Conservation (phyloP, 2,797 vertebrate species). For the Coranthus polyacanthus region DNA sequence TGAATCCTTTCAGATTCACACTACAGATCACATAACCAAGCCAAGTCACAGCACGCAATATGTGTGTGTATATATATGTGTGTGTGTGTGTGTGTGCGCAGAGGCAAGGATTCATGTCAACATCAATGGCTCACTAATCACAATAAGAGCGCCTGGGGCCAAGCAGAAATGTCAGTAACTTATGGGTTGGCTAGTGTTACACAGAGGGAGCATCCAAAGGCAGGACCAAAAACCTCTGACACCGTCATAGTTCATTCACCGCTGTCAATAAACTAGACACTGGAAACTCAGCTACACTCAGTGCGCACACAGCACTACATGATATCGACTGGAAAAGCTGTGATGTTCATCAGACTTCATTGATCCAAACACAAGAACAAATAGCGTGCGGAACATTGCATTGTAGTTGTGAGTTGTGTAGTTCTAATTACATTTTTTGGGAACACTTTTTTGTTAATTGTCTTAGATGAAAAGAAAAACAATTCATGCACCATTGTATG, state of each 20-base stretch:
- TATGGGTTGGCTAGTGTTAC: constrained; percentile 52
- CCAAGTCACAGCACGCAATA: constrained; percentile 12
- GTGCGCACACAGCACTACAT: constrained; percentile 14
- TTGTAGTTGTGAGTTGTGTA: too few relatives aligned
- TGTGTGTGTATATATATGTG: too few relatives aligned
- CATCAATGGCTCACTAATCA: constrained; percentile 74
- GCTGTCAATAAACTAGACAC: constrained; percentile 62
- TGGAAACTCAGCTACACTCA: constrained; percentile 50
- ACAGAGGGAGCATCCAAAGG: constrained; percentile 50
- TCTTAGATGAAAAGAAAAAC: too few relatives aligned
- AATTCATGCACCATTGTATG: too few relatives aligned
- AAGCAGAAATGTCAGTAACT: constrained; percentile 44
- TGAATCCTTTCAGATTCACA: constrained; percentile 35
- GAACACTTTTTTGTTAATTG: too few relatives aligned
- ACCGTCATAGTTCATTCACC: constrained; percentile 58
- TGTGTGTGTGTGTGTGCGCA: constrained; percentile 28
- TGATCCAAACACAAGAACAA: constrained; percentile 12
- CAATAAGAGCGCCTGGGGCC: constrained; percentile 52
- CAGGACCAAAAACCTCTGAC: constrained; percentile 52
- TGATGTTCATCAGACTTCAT: constrained; percentile 52
- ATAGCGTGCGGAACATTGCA: constrained; percentile 3
- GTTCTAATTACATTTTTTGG: too few relatives aligned
- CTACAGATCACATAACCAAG: constrained; percentile 62
- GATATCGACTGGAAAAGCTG: constrained; percentile 41
- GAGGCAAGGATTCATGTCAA: constrained; percentile 67